A percentile compares a stretch with the other conserved stretches of the same genome.
Evolutionary conservation across 2,888 invertebrate species (phyloP).

Genomic region (Drosophila falleni): DNA sequence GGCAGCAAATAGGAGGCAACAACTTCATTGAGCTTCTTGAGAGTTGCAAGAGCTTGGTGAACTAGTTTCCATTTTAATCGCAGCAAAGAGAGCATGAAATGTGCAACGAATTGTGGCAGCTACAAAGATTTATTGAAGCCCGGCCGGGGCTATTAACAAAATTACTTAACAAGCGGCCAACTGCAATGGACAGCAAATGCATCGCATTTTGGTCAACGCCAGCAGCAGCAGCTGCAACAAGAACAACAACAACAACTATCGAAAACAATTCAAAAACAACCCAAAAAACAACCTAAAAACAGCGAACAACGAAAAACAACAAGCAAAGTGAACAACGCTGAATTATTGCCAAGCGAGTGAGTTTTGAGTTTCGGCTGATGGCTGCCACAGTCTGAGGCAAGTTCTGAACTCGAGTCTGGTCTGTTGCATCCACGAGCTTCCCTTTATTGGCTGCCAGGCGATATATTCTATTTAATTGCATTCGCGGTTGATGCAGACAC

Average conservation of each 20-base stretch:
- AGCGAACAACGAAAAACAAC: background rate
- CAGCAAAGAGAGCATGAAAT: constrained; percentile 79
- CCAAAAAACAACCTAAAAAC: constrained; percentile 6
- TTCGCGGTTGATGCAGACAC: constrained; percentile 58
- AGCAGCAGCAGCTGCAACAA: constrained; percentile 27
- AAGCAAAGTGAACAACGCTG: constrained; percentile 54
- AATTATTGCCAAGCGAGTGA: constrained; percentile 74
- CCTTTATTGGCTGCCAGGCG: constrained; percentile 38
- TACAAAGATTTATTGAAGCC: constrained; percentile 77
- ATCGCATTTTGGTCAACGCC: constrained; percentile 56
- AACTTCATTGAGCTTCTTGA: constrained; percentile 68
- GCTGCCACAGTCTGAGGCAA: constrained; percentile 22
- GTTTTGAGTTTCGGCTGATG: constrained; percentile 66
- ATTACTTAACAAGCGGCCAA: constrained; percentile 78
- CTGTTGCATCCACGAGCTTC: constrained; percentile 13
- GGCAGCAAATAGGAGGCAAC: constrained; percentile 36
- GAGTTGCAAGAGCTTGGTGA: constrained; percentile 42
- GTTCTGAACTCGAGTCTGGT: constrained; percentile 23
- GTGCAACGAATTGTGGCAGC: constrained; percentile 80
- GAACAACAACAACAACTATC: constrained; percentile 25
- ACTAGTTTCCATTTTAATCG: constrained; percentile 77
- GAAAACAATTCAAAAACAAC: constrained; percentile 10
- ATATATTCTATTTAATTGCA: constrained; percentile 81
- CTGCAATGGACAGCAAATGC: constrained; percentile 67
- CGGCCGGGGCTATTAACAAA: constrained; percentile 73